A percentile compares a stretch with the other conserved stretches of the same genome.
Evolutionary conservation across 2,888 invertebrate genomes (phyloP).

Genomic region (Pseudococcus viburni): DNA sequence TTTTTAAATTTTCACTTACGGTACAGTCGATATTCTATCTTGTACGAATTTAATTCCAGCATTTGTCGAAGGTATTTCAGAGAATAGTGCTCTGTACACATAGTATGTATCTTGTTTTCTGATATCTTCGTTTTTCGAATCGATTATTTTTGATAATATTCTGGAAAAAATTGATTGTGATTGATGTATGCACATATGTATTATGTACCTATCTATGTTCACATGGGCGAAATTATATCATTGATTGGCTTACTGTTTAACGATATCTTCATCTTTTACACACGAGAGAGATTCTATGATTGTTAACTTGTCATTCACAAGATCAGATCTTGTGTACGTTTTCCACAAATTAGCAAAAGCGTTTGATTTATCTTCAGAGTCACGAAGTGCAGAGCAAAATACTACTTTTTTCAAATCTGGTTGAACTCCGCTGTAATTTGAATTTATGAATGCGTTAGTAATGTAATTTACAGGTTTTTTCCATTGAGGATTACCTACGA

Average conservation of each 20-base stretch:
- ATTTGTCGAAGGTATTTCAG: not conserved
- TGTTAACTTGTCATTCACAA: conserved; percentile 60
- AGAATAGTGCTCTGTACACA: not conserved
- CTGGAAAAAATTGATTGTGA: not conserved
- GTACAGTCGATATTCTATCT: not conserved
- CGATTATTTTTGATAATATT: conserved; percentile 6
- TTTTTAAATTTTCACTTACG: not conserved
- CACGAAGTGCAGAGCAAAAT: conserved; percentile 64
- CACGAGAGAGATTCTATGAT: conserved; percentile 61
- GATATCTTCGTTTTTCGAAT: conserved; percentile 47
- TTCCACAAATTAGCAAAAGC: conserved; percentile 38
- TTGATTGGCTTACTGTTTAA: conserved; percentile 44
- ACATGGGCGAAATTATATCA: no score
- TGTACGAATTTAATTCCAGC: not conserved
- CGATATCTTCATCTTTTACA: not conserved
- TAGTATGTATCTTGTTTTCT: conserved; percentile 10
- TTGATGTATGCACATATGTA: no score
- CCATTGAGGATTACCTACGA: no score
- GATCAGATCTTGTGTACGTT: conserved; percentile 34
- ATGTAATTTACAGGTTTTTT: not conserved
- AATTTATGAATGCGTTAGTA: no score
- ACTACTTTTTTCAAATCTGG: conserved; percentile 67
- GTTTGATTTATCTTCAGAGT: conserved; percentile 27
- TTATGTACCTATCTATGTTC: no score
- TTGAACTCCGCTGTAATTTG: conserved; percentile 62